Conservation (phyloP, 2,113 vertebrate species). For the Mesoclemmys tuberculata region DNA sequence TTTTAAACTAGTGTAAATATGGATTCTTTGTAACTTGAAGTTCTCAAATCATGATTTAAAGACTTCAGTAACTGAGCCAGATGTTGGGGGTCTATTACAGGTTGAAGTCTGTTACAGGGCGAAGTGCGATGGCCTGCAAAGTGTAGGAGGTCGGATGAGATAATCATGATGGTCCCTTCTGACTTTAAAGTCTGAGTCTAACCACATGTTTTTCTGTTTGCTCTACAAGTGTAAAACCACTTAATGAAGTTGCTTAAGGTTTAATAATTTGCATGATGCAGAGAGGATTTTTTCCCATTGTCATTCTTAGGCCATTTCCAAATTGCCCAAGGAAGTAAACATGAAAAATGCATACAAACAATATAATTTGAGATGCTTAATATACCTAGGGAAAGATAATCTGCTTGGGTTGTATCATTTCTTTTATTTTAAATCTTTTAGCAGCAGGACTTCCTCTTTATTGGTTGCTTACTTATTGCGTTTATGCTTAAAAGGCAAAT, state of each 20-base stretch:
- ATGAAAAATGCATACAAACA: slow-evolving; percentile 36
- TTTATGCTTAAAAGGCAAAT: slow-evolving; percentile 11
- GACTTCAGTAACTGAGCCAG: neutral
- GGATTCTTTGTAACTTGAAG: neutral
- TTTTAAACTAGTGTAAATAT: neutral
- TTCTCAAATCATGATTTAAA: neutral
- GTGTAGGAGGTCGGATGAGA: neutral
- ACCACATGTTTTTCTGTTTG: slow-evolving; percentile 55
- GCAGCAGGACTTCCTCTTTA: slow-evolving; percentile 23
- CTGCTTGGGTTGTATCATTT: slow-evolving; percentile 4
- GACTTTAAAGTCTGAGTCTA: slow-evolving; percentile 9
- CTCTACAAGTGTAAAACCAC: neutral
- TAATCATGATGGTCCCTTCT: neutral
- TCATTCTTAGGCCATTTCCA: slow-evolving; percentile 42
- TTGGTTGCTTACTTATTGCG: slow-evolving; percentile 35
- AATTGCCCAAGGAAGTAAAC: slow-evolving; percentile 47
- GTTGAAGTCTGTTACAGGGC: too few species aligned
- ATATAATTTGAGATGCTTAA: slow-evolving; percentile 40
- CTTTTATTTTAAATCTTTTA: slow-evolving; percentile 32
- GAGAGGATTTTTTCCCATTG: slow-evolving; percentile 50
- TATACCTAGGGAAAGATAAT: slow-evolving; percentile 55
- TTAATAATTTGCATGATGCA: slow-evolving; percentile 56
- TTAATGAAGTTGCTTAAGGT: slow-evolving; percentile 62
- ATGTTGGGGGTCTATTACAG: neutral
- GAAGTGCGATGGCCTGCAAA: neutral